A percentile compares a stretch with the other conserved stretches of the same genome.
Evolutionary conservation across 2,797 vertebrate species (phyloP).

Genomic region (Garrulus glandarius): DNA sequence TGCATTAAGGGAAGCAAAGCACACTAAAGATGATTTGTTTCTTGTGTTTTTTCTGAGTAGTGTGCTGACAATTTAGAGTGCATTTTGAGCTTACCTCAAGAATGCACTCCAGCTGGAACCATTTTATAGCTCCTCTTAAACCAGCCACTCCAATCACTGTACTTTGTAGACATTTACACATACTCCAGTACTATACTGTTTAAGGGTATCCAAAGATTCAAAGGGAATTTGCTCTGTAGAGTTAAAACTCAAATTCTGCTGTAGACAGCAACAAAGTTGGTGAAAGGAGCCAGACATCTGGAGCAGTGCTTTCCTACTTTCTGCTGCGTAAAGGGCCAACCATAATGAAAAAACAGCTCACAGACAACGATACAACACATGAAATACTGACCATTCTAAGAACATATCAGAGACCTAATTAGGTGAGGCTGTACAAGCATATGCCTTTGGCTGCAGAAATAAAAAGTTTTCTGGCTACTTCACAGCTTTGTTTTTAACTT

Average conservation of each 20-base stretch:
- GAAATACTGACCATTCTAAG: constrained; percentile 39
- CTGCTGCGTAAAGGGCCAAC: constrained; percentile 19
- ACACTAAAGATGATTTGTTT: constrained; percentile 33
- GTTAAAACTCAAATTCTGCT: constrained; percentile 72
- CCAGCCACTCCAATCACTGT: constrained; percentile 53
- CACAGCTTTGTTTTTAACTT: constrained; percentile 29
- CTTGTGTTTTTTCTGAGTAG: constrained; percentile 43
- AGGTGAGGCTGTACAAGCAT: constrained; percentile 9
- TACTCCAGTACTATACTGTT: constrained; percentile 44
- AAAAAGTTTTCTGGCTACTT: constrained; percentile 33
- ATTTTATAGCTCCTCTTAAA: constrained; percentile 70
- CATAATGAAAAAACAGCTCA: constrained; percentile 9
- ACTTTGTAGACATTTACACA: constrained; percentile 51
- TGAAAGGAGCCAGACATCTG: constrained; percentile 69
- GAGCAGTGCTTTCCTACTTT: constrained; percentile 28
- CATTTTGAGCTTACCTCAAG: constrained; percentile 64
- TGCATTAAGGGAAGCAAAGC: constrained; percentile 33
- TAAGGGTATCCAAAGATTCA: constrained; percentile 63
- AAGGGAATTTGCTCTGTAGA: constrained; percentile 64
- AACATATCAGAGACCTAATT: constrained; percentile 45
- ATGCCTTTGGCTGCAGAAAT: constrained; percentile 27
- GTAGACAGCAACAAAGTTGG: constrained; percentile 56
- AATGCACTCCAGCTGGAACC: constrained; percentile 60
- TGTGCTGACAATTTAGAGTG: constrained; percentile 52
- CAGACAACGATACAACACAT: not conserved